Evolutionary conservation across 2,113 vertebrate species (phyloP).

Genomic region (Lynx canadensis): DNA sequence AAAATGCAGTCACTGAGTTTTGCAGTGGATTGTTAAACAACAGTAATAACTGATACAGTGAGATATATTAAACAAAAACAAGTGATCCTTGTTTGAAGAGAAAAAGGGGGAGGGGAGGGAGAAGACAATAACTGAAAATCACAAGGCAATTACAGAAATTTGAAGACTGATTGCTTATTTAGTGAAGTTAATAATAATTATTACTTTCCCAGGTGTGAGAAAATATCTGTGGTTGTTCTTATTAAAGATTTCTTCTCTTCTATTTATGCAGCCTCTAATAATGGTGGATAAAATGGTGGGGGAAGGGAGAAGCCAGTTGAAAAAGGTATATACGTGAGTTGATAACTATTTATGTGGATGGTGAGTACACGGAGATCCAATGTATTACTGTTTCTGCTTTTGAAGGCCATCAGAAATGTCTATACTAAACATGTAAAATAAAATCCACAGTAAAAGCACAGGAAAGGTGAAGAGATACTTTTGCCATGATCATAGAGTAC

Average conservation of each 20-base stretch:
- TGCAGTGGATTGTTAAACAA: neutral
- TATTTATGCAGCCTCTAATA: neutral
- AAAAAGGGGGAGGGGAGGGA: too few relatives aligned
- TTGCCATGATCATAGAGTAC: neutral
- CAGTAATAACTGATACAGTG: neutral
- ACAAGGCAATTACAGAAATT: neutral
- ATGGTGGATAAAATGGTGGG: neutral
- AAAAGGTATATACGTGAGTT: neutral
- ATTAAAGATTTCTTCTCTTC: neutral
- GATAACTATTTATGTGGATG: neutral
- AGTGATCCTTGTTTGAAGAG: neutral
- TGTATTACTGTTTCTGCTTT: neutral
- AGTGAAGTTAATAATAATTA: neutral
- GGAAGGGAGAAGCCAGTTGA: neutral
- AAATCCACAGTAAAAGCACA: neutral
- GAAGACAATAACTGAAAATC: neutral
- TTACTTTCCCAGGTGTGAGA: neutral
- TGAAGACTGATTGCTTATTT: neutral
- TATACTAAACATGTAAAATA: neutral
- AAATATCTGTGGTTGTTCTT: neutral
- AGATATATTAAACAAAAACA: neutral
- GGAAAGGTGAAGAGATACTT: neutral
- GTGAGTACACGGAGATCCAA: neutral
- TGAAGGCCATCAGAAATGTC: neutral
- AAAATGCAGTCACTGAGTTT: neutral